phyloP scores from a whole-genome alignment of 2,113 vertebrate species.

The Erpornis zantholeuca region DNA sequence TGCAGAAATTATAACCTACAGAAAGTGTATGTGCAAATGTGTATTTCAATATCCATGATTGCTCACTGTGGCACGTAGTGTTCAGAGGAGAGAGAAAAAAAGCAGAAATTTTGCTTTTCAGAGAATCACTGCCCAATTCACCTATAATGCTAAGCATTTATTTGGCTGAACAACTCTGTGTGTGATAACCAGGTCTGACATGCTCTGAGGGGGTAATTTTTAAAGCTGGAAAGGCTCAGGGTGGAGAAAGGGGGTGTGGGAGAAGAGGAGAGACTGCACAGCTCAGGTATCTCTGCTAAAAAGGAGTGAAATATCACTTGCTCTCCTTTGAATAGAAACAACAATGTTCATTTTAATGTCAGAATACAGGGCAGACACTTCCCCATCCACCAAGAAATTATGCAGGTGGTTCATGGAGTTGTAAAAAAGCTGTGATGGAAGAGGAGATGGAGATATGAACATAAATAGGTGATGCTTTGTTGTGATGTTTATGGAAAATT shows the following conservation, averaged over 20 bases:
- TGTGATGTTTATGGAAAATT: not conserved
- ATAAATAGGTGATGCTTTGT: not conserved
- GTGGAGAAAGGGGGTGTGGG: not conserved
- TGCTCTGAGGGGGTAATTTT: not conserved
- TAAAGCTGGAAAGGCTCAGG: not conserved
- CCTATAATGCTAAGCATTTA: not conserved
- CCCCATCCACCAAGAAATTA: not conserved
- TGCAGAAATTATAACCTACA: not conserved
- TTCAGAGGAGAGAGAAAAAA: not conserved
- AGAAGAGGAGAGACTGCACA: not conserved
- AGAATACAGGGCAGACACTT: not conserved
- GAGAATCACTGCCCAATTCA: not conserved
- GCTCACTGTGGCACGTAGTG: not conserved
- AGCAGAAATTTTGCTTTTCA: not conserved
- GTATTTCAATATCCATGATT: rapidly evolving
- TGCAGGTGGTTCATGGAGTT: not conserved
- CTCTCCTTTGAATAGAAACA: not conserved
- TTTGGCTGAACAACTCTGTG: not conserved
- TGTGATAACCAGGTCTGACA: not conserved
- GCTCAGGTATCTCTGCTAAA: not conserved
- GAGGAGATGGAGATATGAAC: not conserved
- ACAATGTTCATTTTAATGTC: not conserved
- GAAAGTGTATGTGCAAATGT: not conserved
- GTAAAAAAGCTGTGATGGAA: not conserved
- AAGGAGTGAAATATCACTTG: not conserved